phyloP scores from a whole-genome alignment of 2,888 invertebrate genomes.

The Drosophila multiciliata region DNA sequence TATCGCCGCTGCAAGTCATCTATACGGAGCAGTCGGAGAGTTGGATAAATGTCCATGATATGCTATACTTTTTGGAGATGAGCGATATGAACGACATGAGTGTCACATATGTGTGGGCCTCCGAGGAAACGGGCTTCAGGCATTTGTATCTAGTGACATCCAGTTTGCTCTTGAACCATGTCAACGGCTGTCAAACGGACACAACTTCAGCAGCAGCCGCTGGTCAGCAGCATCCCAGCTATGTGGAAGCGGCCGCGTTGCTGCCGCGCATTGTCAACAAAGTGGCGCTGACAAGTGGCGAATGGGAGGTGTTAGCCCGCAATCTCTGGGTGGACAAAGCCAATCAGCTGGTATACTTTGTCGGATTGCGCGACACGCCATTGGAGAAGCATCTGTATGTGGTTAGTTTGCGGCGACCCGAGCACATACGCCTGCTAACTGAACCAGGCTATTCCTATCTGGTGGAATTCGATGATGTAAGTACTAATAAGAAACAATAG shows the following conservation, averaged over 20 bases:
- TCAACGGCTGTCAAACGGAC: constrained; percentile 86
- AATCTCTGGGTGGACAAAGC: constrained; percentile 94
- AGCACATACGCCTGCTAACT: constrained; percentile 91
- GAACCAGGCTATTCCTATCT: constrained; percentile 93
- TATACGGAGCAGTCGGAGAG: constrained; percentile 87
- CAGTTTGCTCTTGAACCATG: constrained; percentile 82
- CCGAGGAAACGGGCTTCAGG: constrained; percentile 95
- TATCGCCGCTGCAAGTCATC: constrained; percentile 84
- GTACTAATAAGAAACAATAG: constrained; percentile 4
- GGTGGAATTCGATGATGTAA: constrained; percentile 91
- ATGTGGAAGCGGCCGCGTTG: constrained; percentile 78
- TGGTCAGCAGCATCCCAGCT: constrained; percentile 67
- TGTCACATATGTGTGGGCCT: constrained; percentile 94
- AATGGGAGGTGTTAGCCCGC: constrained; percentile 96
- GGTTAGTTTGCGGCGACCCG: constrained; percentile 90
- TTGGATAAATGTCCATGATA: constrained; percentile 98
- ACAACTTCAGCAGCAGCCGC: constrained; percentile 55
- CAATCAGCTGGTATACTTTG: constrained; percentile 94
- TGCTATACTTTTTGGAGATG: constrained; percentile 91
- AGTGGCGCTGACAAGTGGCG: constrained; percentile 92
- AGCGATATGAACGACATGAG: constrained; percentile 73
- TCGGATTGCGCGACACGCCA: constrained; percentile 95
- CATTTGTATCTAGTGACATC: constrained; percentile 94
- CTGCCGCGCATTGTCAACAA: constrained; percentile 89
- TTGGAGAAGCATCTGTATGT: constrained; percentile 97